phyloP scores from a whole-genome alignment of 37 sponge, comb jelly and placozoan genomes.

The Hormiphora californensis region DNA sequence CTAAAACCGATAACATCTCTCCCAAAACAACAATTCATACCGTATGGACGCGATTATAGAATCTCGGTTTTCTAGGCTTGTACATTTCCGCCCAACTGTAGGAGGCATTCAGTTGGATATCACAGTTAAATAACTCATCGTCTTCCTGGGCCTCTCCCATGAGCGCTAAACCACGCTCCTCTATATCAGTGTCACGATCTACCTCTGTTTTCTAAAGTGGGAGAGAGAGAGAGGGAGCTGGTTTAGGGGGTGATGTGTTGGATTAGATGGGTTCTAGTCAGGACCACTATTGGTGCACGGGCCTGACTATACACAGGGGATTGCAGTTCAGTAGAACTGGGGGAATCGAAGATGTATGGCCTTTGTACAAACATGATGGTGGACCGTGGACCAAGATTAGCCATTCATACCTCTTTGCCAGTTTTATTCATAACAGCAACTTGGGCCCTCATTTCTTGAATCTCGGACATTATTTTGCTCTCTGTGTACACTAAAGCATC shows the following conservation, averaged over 20 bases:
- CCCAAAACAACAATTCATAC: conserved; percentile 66
- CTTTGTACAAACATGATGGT: too few relatives aligned
- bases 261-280: too few relatives aligned
- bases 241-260: not conserved
- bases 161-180: conserved; percentile 33
- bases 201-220: not conserved
- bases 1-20: too few relatives aligned
- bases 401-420: too few relatives aligned
- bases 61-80: conserved; percentile 90
- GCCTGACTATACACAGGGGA: too few relatives aligned
- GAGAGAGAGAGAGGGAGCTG: not conserved
- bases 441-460: not conserved
- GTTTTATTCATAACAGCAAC: not conserved
- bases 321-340: too few relatives aligned
- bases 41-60: conserved; percentile 98
- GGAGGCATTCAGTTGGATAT: conserved; percentile 63
- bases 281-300: too few relatives aligned
- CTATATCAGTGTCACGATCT: not conserved
- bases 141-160: conserved; percentile 60
- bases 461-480: not conserved
- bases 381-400: too few relatives aligned
- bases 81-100: conserved; percentile 94
- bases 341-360: too few relatives aligned
- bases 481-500: conserved; percentile 36
- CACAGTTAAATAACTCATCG: conserved; percentile 82